A percentile compares a stretch with the other conserved stretches of the same genome.
Evolutionary conservation across 37 sponge, comb jelly and placozoan species (phyloP).

Genomic region (Aphrocallistes beatrix): DNA sequence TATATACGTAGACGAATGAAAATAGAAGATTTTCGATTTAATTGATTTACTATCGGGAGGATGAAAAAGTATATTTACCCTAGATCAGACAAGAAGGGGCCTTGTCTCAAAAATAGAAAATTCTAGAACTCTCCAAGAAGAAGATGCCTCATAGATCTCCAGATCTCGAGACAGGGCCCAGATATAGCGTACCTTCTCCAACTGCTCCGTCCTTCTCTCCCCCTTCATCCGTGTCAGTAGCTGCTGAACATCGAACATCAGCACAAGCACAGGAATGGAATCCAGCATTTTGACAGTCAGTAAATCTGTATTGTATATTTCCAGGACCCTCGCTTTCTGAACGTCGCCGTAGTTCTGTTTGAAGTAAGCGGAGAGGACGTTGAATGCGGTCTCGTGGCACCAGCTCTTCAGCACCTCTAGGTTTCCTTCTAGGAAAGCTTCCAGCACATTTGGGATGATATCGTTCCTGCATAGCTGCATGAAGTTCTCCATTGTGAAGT

Average conservation of each 20-base stretch:
- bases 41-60: too few species aligned
- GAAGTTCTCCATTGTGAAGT: constrained; percentile 59
- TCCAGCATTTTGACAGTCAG: constrained; percentile 63
- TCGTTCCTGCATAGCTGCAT: constrained; percentile 46
- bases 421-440: constrained; percentile 57
- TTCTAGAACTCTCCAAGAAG: constrained; percentile 81
- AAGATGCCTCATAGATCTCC: constrained; percentile 52
- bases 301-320: constrained; percentile 51
- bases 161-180: constrained; percentile 89
- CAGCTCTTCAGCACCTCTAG: constrained; percentile 53
- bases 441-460: constrained; percentile 79
- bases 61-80: too few species aligned
- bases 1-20: too few species aligned
- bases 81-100: constrained; percentile 42
- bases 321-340: constrained; percentile 29
- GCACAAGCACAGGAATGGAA: constrained; percentile 52
- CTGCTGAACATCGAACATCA: constrained; percentile 21
- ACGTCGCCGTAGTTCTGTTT: constrained; percentile 30
- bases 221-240: constrained; percentile 6
- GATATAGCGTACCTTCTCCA: constrained; percentile 57
- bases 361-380: constrained; percentile 46
- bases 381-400: constrained; percentile 73
- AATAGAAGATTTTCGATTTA: too few species aligned
- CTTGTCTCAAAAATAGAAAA: constrained; percentile 58
- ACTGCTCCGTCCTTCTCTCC: constrained; percentile 29